Conservation (phyloP, 2,797 vertebrate genomes). For the Diglossa cyanea region DNA sequence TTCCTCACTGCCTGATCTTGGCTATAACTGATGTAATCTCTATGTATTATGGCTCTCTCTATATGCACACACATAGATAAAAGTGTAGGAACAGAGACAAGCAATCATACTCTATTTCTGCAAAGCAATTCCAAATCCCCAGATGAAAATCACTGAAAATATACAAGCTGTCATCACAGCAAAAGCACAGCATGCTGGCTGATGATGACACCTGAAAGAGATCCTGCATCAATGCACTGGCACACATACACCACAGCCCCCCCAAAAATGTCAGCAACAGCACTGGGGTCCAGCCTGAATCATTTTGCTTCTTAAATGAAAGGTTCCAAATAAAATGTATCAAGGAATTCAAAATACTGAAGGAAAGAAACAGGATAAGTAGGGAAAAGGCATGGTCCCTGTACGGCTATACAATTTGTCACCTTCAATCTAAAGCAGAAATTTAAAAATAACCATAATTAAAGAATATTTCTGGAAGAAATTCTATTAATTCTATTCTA, state of each 20-base stretch:
- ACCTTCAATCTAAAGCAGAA: background rate
- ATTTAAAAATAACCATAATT: background rate
- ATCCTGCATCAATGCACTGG: background rate
- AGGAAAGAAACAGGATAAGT: background rate
- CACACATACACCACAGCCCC: background rate
- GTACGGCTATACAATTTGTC: background rate
- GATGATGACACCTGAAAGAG: background rate
- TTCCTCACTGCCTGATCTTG: background rate
- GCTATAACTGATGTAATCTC: background rate
- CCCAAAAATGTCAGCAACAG: background rate
- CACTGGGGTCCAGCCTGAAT: background rate
- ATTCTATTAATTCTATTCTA: background rate
- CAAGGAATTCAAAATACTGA: background rate
- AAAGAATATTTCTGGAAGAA: background rate
- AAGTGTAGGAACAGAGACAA: background rate
- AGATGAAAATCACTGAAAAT: background rate
- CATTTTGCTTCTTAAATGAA: background rate
- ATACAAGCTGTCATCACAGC: background rate
- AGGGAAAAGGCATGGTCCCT: background rate
- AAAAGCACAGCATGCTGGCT: background rate
- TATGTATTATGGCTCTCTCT: background rate
- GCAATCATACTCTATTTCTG: background rate
- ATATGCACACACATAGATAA: background rate
- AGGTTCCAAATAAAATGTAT: background rate
- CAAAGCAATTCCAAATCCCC: constrained; percentile 1